Evolutionary conservation across 2,888 invertebrate species (phyloP).

Genomic region (Pharmacophagus antenor): DNA sequence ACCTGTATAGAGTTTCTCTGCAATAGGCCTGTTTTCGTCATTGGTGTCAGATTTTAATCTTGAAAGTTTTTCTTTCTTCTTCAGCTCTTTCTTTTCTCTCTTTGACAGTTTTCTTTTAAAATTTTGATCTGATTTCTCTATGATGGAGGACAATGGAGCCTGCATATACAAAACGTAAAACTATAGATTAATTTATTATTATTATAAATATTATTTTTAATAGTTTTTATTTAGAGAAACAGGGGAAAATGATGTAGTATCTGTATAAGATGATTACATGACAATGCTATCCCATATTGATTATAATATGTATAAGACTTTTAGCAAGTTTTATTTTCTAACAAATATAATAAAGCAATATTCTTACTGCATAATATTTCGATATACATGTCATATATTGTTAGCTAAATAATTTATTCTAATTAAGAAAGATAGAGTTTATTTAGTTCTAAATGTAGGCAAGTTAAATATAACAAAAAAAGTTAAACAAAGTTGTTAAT

Average conservation of each 20-base stretch:
- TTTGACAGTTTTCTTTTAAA: constrained; percentile 97
- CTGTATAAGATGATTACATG: too few relatives aligned
- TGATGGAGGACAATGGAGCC: constrained; percentile 74
- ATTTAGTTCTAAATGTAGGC: too few relatives aligned
- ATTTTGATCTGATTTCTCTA: constrained; percentile 89
- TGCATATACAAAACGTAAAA: constrained; percentile 31
- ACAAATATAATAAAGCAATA: background rate
- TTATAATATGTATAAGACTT: background rate
- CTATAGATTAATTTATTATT: too few relatives aligned
- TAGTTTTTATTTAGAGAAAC: background rate
- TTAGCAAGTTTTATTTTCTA: background rate
- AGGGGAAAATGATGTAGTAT: background rate
- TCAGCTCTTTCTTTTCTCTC: constrained; percentile 98
- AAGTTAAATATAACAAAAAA: too few relatives aligned
- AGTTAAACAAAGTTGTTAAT: too few relatives aligned
- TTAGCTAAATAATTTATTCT: too few relatives aligned
- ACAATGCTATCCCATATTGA: background rate
- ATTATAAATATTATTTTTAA: background rate
- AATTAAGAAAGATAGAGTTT: too few relatives aligned
- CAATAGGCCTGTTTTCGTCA: constrained; percentile 89
- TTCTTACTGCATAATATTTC: background rate
- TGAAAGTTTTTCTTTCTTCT: constrained; percentile 94
- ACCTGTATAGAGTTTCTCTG: constrained; percentile 95
- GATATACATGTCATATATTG: too few relatives aligned
- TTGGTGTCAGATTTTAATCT: constrained; percentile 86